Conservation (phyloP, 2,113 vertebrate species). For the Tamias sibiricus region DNA sequence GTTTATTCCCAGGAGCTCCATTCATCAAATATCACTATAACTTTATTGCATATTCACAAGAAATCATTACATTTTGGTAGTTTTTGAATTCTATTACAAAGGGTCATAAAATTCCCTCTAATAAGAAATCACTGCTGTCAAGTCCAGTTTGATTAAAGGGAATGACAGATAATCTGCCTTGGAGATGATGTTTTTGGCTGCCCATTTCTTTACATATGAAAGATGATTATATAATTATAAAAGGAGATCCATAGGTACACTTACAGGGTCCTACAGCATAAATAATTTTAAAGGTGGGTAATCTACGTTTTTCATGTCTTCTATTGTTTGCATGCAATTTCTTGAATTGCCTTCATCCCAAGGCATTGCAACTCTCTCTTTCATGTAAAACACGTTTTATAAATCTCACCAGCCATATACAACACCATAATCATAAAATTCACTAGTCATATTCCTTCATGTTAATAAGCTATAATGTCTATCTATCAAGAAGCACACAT, state of each 20-base stretch:
- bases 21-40: conserved; percentile 69
- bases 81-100: conserved; percentile 57
- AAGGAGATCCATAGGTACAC: conserved; percentile 46
- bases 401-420: neutral
- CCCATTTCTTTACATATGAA: conserved; percentile 52
- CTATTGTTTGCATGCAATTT: conserved; percentile 52
- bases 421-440: conserved; percentile 14
- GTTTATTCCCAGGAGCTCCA: conserved; percentile 53
- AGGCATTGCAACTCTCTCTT: neutral
- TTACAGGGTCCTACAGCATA: neutral
- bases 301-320: conserved; percentile 34
- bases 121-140: conserved; percentile 74
- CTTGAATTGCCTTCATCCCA: neutral
- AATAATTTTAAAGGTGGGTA: conserved; percentile 47
- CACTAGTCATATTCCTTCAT: neutral
- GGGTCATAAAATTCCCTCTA: conserved; percentile 57
- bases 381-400: conserved; percentile 35
- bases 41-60: conserved; percentile 66
- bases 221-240: conserved; percentile 66
- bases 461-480: neutral
- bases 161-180: conserved; percentile 50
- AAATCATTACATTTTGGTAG: conserved; percentile 62
- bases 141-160: conserved; percentile 63
- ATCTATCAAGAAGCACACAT: neutral
- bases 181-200: conserved; percentile 47